These are phyloP conservation scores for Cyphomyrus discorhynchus DNA, from an alignment of 2,113 vertebrate genomes.

Conservation along the genomic window DNA sequence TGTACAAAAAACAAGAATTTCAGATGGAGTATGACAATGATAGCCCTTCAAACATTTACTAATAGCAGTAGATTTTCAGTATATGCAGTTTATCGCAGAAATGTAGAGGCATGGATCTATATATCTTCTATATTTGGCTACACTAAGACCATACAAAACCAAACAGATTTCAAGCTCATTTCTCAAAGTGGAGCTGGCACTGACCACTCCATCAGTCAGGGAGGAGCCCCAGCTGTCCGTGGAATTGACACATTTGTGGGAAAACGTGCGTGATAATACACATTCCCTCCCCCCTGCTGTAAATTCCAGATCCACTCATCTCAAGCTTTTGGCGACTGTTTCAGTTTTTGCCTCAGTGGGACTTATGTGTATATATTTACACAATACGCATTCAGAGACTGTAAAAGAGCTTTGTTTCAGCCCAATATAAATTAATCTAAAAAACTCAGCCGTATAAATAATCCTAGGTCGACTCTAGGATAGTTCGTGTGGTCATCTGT, in stretches of 20 bases:
- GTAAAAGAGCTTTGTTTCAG: not conserved
- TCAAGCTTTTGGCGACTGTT: not conserved
- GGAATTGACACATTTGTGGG: conserved; percentile 9
- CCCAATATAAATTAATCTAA: not conserved
- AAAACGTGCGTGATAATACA: conserved; percentile 5
- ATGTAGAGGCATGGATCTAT: not conserved
- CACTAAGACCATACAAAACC: not conserved
- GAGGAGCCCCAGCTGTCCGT: conserved; percentile 1
- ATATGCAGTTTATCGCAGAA: not conserved
- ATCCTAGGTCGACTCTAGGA: not conserved
- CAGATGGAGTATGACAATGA: not conserved
- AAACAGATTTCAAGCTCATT: conserved; percentile 2
- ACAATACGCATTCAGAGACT: not conserved
- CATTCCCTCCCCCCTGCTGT: conserved; percentile 3
- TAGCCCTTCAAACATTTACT: not conserved
- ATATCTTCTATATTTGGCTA: not conserved
- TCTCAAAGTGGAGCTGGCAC: not conserved
- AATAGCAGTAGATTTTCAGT: not conserved
- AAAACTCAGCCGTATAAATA: not conserved
- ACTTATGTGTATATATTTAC: not conserved
- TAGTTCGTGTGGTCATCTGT: not conserved
- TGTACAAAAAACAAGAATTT: not conserved
- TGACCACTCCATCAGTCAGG: conserved; percentile 17
- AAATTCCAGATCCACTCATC: not conserved
- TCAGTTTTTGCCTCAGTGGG: not conserved